Evolutionary conservation across 2,113 vertebrate species (phyloP).

Genomic region (Thryonomys swinderianus): DNA sequence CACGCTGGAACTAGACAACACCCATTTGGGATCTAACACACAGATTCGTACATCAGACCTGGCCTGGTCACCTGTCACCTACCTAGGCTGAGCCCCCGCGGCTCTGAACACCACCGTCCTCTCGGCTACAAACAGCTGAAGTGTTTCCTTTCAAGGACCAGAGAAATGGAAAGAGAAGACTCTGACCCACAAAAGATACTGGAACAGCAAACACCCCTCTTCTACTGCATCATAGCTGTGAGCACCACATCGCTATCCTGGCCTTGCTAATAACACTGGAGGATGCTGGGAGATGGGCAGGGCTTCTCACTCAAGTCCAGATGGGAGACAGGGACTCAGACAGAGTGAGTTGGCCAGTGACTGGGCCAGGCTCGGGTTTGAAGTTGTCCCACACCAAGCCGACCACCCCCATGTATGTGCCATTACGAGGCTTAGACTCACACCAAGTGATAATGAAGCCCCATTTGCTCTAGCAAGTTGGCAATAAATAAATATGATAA

Average conservation of each 20-base stretch:
- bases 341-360: fast-evolving
- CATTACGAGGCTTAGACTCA: not conserved
- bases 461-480: not conserved
- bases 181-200: not conserved
- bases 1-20: not conserved
- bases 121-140: not conserved
- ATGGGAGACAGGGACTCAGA: not conserved
- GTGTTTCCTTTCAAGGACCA: not conserved
- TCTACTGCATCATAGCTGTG: not conserved
- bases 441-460: not conserved
- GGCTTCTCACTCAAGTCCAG: not conserved
- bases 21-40: not conserved
- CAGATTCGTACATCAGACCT: fast-evolving
- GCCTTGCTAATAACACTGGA: not conserved
- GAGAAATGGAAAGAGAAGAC: slow-evolving; percentile 11
- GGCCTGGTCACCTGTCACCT: not conserved
- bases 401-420: not conserved
- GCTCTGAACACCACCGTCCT: not conserved
- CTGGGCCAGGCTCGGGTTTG: not conserved
- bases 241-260: not conserved
- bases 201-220: not conserved
- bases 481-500: not conserved
- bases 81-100: not conserved
- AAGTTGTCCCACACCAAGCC: not conserved
- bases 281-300: not conserved